Base-by-base conservation (phyloP, 2,888 invertebrate genomes). In the Drosophila pegasa region DNA sequence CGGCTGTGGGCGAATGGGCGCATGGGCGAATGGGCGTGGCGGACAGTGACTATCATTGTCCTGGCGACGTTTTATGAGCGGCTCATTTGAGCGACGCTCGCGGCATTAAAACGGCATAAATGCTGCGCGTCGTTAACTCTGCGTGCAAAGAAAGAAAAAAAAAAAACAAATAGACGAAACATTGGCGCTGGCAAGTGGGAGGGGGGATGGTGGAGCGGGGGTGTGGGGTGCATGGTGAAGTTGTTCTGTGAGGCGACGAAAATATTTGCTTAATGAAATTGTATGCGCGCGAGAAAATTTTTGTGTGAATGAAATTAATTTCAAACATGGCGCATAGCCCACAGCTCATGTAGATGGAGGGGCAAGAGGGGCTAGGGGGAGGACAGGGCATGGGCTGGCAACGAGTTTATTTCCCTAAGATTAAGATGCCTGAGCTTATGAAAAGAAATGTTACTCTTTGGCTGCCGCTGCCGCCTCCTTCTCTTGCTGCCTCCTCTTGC, bases 231-330 rank as follows among this genome's bases (percentile, higher is more conserved):
- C 25, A 33, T 41, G 75, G 75, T 64, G 71, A 14, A 58, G 78
- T 43, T 43, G 25, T 9, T 43, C 43, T 16, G 48, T 33, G 48
- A 33, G 83, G 76, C 78, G 70, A 74, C 73, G 76, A 85, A 85
- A 85, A 85, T 85, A 85, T 85, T 85, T 85, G 76, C 85, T 87
- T 87, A 85, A 85, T 87, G 83, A 85, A 85, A 85, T 85, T 85
- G 87, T 83, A 83, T 86, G 83, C 70, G 76, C 80, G 84, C 87
- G 83, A 79, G 80, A 86, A 55, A 55, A 87, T 81, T 87, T 83
- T 71, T 77, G 83, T 85, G 83, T 71, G 83, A 85, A 80, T 87
- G 87, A 85, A 85, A 85, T 85, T 85, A 85, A 85, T 82, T 85
- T 85, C 76, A 85, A 84, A 84, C 78, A 78, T 75, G 75, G 54